Evolutionary conservation across 2,888 invertebrate species (phyloP).

Genomic region (Nudaria mundana): DNA sequence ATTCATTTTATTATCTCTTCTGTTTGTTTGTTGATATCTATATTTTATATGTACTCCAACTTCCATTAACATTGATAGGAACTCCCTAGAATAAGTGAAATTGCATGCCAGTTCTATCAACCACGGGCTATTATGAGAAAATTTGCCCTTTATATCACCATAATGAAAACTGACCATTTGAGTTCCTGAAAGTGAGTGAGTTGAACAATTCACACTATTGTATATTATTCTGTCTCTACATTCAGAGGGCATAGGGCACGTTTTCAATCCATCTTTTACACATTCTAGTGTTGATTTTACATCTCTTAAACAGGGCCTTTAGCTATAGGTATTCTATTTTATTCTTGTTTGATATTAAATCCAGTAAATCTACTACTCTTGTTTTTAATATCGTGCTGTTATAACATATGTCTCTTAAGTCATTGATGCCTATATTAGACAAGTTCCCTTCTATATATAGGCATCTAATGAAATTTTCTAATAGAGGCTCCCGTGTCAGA

Average conservation of each 20-base stretch:
- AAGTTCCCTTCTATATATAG: neutral
- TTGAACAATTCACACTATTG: neutral
- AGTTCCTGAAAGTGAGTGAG: neutral
- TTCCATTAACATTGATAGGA: neutral
- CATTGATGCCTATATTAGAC: neutral
- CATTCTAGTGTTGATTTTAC: neutral
- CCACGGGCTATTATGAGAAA: neutral
- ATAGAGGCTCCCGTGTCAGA: too few relatives aligned
- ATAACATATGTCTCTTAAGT: neutral
- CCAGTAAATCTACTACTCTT: neutral
- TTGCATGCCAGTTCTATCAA: neutral
- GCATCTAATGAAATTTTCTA: too few relatives aligned
- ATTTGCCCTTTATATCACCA: neutral
- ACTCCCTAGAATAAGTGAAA: neutral
- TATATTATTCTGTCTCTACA: neutral
- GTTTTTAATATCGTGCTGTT: neutral
- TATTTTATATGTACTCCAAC: neutral
- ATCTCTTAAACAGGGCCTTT: neutral
- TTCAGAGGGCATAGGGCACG: neutral
- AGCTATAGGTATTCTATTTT: neutral
- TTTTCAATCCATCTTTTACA: neutral
- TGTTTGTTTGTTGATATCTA: neutral
- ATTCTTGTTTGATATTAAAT: neutral
- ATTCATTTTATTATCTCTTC: neutral
- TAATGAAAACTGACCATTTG: neutral